Evolutionary conservation across 2,797 vertebrate species (phyloP), one percentile per base, ranked within the genome.

Genomic region (Poliocrania exsul): DNA sequence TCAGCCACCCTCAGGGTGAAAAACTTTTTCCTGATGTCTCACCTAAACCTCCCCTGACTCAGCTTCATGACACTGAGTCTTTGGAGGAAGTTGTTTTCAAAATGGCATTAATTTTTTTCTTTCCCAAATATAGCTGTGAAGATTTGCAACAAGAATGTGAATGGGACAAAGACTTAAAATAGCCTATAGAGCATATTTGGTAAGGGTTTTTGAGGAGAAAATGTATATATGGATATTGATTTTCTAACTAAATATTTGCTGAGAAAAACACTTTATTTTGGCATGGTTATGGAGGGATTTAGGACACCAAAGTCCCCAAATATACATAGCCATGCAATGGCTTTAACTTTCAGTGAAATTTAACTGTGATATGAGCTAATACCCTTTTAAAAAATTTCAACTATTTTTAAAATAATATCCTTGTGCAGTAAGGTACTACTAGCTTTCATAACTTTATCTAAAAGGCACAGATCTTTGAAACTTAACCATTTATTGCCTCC

Each of bases 1-100:
- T 9, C 35, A 28, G 0, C 2, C 13, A 4, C 40, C 31, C 13
- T 8, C 31, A 16, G 40, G 6, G 18, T 28, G 31, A 67, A 3
- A 7, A 81, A 10, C 17, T 1, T 24, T 31, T 42, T 61, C 16
- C 40, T 69, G 7, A 42, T 28, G 28, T 20, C 9, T 13, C 46
- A 0, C 46, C 4, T 67, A 74, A 66, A 35, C 3, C 11, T 66
- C 14, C 10, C 25, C 33, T 26, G 29, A 26, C 25, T 40, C 20
- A 35, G 6, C 33, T 54, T 81, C 40, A 24, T 33, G 29, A 16
- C 16, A 25, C 4, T 3, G 47, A 54, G 26, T 57, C 44, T 73
- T 82, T 54, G 42, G 83, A 44, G 19, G 56, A 80, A 62, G 13
- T 12, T 60, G 6, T 20, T 80, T 92, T 77, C 25, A 66, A 80